Evolutionary conservation across 2,113 vertebrate species (phyloP).

Genomic region (Cacatua alba): DNA sequence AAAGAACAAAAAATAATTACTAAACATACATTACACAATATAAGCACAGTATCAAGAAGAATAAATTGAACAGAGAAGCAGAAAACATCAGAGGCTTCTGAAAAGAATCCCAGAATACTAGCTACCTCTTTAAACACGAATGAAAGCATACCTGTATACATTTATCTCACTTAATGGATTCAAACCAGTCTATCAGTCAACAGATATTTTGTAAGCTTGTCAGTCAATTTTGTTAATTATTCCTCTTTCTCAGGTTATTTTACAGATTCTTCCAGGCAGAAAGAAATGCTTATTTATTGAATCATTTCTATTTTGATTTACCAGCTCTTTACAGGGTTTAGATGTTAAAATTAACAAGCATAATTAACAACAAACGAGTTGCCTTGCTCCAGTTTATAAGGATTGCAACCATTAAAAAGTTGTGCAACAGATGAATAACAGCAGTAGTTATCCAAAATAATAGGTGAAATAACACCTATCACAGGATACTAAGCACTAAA

Average conservation of each 20-base stretch:
- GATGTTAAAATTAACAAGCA: background rate
- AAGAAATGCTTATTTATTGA: background rate
- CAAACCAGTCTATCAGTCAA: background rate
- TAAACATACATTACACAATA: background rate
- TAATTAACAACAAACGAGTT: background rate
- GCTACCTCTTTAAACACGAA: background rate
- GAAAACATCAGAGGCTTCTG: background rate
- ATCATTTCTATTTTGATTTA: background rate
- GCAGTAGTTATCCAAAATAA: background rate
- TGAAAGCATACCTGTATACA: background rate
- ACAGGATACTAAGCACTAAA: background rate
- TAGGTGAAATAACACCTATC: background rate
- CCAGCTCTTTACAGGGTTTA: background rate
- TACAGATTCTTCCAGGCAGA: background rate
- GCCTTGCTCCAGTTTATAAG: background rate
- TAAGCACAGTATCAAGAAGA: background rate
- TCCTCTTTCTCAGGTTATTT: background rate
- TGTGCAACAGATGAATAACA: background rate
- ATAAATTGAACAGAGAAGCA: background rate
- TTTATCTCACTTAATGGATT: background rate
- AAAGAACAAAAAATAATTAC: background rate
- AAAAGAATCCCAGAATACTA: background rate
- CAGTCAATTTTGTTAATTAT: background rate
- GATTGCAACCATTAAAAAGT: background rate
- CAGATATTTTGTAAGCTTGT: background rate